Conservation (phyloP, 1,140 invertebrate species). For the Asbolus verrucosus region DNA sequence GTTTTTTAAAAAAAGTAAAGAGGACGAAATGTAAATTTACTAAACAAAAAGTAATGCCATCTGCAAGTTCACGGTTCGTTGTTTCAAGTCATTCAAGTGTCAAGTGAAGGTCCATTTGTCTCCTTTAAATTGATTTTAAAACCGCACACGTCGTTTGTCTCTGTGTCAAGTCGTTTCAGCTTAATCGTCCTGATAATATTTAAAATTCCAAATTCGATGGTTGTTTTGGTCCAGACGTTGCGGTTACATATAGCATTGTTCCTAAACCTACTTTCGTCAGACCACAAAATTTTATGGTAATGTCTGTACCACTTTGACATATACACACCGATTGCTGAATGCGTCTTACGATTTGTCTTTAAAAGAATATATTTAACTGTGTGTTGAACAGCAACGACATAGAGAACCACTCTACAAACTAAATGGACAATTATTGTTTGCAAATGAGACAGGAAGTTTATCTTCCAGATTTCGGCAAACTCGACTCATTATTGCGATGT, state of each 20-base stretch:
- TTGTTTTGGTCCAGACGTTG: slow-evolving; percentile 4
- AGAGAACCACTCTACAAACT: too few species aligned
- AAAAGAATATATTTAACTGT: too few species aligned
- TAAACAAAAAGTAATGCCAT: not conserved
- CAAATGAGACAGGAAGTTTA: too few species aligned
- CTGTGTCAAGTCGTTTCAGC: slow-evolving; percentile 16
- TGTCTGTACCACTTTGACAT: slow-evolving; percentile 8
- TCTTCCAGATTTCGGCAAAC: too few species aligned
- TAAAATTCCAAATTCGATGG: slow-evolving; percentile 19
- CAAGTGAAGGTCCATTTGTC: slow-evolving; percentile 6
- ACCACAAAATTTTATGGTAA: slow-evolving; percentile 9
- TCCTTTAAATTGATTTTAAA: slow-evolving; percentile 35
- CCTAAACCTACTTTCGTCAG: slow-evolving; percentile 24
- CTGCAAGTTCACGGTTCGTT: slow-evolving; percentile 8
- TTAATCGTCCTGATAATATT: slow-evolving; percentile 18
- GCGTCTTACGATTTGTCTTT: too few species aligned
- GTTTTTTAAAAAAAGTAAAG: too few species aligned
- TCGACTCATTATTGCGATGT: too few species aligned
- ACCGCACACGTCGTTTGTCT: slow-evolving; percentile 33
- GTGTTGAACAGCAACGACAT: too few species aligned
- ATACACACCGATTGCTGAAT: too few species aligned
- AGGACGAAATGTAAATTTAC: too few species aligned
- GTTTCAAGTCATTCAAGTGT: slow-evolving; percentile 24
- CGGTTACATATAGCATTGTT: slow-evolving; percentile 13
- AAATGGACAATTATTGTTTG: too few species aligned